Conservation (phyloP, 2,888 invertebrate species). For the Tubiluchus corallicola region DNA sequence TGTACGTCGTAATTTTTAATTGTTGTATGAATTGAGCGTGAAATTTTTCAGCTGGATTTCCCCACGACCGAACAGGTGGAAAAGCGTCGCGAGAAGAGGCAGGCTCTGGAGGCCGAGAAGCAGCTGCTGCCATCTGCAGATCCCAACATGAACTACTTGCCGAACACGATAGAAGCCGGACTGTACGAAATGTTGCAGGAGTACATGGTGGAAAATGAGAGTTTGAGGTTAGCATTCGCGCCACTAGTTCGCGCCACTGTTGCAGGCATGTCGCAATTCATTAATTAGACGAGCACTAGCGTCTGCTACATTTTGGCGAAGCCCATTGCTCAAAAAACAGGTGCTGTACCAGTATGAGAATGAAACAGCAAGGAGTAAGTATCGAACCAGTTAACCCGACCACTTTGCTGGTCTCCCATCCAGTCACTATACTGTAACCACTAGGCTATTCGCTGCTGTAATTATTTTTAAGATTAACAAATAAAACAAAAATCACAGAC, state of each 20-base stretch:
- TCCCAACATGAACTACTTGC: neutral
- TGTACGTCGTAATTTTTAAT: neutral
- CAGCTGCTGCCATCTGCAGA: neutral
- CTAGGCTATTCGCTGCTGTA: no score
- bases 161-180: conserved; percentile 37
- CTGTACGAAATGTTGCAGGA: conserved; percentile 62
- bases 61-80: no score
- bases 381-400: no score
- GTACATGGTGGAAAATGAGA: conserved; percentile 44
- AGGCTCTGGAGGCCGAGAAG: neutral
- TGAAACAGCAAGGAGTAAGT: no score
- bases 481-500: no score
- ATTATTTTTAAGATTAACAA: no score
- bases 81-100: neutral
- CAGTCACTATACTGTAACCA: no score
- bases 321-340: no score
- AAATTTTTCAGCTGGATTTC: conserved; percentile 11
- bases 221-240: conserved; percentile 25
- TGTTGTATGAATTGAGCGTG: conserved; percentile 12
- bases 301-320: no score
- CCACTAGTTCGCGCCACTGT: neutral
- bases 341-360: no score
- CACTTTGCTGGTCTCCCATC: no score
- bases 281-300: no score
- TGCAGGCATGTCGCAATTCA: neutral